Evolutionary conservation across 2,888 invertebrate species (phyloP).

Genomic region (Thelaira solivaga): DNA sequence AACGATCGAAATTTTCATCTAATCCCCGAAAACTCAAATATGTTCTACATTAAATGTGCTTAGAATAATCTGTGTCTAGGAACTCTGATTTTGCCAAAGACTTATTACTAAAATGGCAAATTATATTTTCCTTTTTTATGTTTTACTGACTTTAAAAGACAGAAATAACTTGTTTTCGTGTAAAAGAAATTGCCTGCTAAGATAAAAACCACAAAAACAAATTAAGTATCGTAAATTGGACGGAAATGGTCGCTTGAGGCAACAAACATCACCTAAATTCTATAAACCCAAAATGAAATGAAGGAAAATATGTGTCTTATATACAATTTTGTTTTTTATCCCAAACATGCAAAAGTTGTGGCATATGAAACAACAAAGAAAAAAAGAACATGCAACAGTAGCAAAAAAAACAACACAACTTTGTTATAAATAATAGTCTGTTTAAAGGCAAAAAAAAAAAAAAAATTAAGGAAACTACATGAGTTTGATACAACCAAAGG

Average conservation of each 20-base stretch:
- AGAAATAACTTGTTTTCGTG: background rate
- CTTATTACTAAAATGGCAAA: too few species aligned
- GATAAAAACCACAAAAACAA: conserved; percentile 64
- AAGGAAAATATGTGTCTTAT: background rate
- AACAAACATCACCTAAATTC: conserved; percentile 46
- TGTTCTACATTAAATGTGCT: too few species aligned
- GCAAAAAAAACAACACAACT: background rate
- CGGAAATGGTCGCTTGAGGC: conserved; percentile 69
- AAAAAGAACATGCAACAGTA: too few species aligned
- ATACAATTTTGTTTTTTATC: background rate
- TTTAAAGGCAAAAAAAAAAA: too few species aligned
- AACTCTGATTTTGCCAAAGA: too few species aligned
- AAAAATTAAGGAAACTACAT: too few species aligned
- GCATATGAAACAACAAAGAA: too few species aligned
- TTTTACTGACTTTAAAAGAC: background rate
- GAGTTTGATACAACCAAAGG: background rate
- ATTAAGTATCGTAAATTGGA: conserved; percentile 72
- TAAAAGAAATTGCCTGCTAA: background rate
- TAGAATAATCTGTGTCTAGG: too few species aligned
- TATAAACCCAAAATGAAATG: conserved; percentile 17
- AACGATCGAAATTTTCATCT: too few species aligned
- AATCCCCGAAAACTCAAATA: too few species aligned
- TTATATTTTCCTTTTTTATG: too few species aligned
- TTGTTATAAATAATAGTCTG: background rate
- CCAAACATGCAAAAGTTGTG: background rate